Percentiles rank a stretch among this genome's conserved stretches.
Conservation (phyloP, 2,113 vertebrate genomes). For the Hipposideros armiger region DNA sequence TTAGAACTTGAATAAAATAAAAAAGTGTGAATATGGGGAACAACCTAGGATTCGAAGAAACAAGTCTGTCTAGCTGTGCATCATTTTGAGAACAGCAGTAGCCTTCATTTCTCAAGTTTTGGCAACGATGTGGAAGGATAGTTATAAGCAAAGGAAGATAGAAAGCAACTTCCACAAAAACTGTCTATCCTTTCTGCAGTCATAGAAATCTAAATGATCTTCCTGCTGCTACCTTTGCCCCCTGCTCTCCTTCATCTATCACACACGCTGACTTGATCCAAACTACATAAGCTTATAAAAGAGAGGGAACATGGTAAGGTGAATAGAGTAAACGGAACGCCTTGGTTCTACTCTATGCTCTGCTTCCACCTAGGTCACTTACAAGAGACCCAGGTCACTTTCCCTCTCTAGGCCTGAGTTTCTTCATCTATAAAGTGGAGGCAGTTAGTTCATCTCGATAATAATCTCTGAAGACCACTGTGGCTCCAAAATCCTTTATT, state of each 20-base stretch:
- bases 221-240: background rate
- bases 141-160: background rate
- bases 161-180: background rate
- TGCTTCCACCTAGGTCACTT: background rate
- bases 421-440: background rate
- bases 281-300: background rate
- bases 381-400: background rate
- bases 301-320: background rate
- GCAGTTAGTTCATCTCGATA: background rate
- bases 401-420: background rate
- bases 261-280: background rate
- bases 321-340: background rate
- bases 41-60: background rate
- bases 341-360: background rate
- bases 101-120: background rate
- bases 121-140: background rate
- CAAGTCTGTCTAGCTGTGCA: background rate
- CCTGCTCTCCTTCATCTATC: background rate
- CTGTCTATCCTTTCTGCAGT: background rate
- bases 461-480: background rate
- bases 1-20: background rate
- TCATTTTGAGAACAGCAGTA: background rate
- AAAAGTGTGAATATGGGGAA: background rate
- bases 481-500: background rate
- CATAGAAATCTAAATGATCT: background rate